Conservation (phyloP, 2,113 vertebrate species). For the Eublepharis macularius region DNA sequence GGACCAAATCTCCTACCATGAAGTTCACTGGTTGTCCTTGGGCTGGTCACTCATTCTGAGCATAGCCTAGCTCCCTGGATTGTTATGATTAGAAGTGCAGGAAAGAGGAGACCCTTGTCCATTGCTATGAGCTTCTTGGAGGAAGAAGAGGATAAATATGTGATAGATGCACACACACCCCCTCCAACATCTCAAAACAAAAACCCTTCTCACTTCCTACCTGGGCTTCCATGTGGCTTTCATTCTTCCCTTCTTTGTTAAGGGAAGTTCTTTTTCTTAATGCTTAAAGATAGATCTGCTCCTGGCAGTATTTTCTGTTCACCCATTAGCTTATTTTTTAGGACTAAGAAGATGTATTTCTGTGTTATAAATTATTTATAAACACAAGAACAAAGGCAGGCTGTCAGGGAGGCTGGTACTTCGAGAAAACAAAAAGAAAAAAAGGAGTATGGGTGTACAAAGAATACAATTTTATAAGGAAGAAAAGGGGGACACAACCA, state of each 20-base stretch:
- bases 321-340: constrained; percentile 84
- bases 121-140: too few species aligned
- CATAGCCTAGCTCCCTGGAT: too few species aligned
- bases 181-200: too few species aligned
- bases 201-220: constrained; percentile 42
- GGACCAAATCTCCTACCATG: too few species aligned
- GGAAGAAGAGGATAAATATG: too few species aligned
- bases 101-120: too few species aligned
- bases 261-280: constrained; percentile 41
- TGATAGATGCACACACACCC: too few species aligned
- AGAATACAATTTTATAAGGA: constrained; percentile 74
- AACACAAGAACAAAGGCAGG: constrained; percentile 80
- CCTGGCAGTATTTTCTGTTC: constrained; percentile 75
- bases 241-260: constrained; percentile 65
- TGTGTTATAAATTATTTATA: constrained; percentile 84
- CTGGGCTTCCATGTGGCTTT: constrained; percentile 45
- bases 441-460: constrained; percentile 71
- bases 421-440: constrained; percentile 70
- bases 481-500: constrained; percentile 62
- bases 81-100: too few species aligned
- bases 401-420: constrained; percentile 76
- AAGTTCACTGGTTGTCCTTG: too few species aligned
- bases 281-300: constrained; percentile 65
- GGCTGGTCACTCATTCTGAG: too few species aligned
- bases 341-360: constrained; percentile 82